Evolutionary conservation across 2,797 vertebrate species (phyloP), one percentile per base, ranked within the genome.

Genomic region (Bradypus variegatus): DNA sequence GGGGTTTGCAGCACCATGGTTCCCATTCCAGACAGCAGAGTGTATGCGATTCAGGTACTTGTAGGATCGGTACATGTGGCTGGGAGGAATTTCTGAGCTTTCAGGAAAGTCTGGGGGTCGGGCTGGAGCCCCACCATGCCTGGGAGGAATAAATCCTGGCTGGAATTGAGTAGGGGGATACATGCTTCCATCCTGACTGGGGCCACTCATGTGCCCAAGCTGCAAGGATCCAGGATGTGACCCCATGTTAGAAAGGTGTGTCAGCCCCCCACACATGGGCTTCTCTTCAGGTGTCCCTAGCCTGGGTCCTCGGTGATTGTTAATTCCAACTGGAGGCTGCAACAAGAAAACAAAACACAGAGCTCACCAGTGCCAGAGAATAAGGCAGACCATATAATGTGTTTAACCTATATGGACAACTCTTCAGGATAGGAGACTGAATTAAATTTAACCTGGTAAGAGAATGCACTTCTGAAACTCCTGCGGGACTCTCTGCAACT

Each of bases 161-260:
- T 97, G 97, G 95, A 97, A 98, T 62, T 98, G 98, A 70, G 97
- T 96, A 0, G 98, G 97, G 0, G 98, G 97, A 95, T 98, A 99
- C 96, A 98, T 94, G 92, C 96, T 98, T 3, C 98, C 97, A 4
- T 99, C 98, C 0, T 98, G 98, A 0, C 98, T 97, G 50, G 98
- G 97, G 50, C 96, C 96, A 0, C 97, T 97, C 88, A 98, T 48
- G 0, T 96, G 97, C 27, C 98, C 97, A 12, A 98, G 97, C 92
- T 98, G 98, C 86, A 98, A 94, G 13, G 98, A 85, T 5, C 98
- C 95, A 0, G 98, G 98, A 64, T 98, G 98, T 2, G 98, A 97
- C 0, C 98, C 98, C 36, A 98, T 94, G 27, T 98, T 97, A 0
- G 98, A 94, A 38, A 98, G 95, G 3, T 98, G 98, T 16, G 98